A percentile compares a stretch with the other conserved stretches of the same genome.
Conservation (phyloP, 2,888 invertebrate genomes). For the Oscheius sp. region DNA sequence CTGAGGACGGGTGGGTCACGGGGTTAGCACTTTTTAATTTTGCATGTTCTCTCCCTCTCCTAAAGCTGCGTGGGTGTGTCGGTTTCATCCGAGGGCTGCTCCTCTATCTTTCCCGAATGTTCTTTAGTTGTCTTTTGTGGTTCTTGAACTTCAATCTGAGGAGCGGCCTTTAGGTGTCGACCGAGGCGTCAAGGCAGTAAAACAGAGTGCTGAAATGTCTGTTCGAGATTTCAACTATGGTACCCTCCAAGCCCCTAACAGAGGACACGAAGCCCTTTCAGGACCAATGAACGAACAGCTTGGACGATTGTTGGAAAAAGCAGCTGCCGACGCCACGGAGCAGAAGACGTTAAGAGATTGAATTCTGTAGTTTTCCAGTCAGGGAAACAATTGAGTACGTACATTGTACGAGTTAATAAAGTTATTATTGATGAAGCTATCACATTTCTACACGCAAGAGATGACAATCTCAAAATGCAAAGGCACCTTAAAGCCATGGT, state of each 20-base stretch:
- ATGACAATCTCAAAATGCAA: background rate
- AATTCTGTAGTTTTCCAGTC: conserved; percentile 33
- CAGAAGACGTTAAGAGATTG: conserved; percentile 38
- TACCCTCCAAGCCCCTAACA: background rate
- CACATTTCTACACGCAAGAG: background rate
- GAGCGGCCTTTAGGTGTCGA: conserved; percentile 54
- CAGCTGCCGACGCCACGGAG: conserved; percentile 53
- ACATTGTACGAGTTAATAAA: conserved; percentile 35
- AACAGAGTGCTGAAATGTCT: conserved; percentile 57
- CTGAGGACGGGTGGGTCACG: conserved; percentile 60
- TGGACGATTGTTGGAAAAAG: conserved; percentile 38
- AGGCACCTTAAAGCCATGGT: conserved; percentile 18
- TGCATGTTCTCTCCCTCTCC: conserved; percentile 7
- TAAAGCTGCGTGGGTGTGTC: background rate
- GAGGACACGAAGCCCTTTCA: conserved; percentile 20
- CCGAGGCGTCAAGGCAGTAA: conserved; percentile 57
- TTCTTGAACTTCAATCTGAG: background rate
- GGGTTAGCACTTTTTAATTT: conserved; percentile 23
- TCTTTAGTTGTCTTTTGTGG: background rate
- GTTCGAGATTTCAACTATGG: conserved; percentile 52
- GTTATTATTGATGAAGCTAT: background rate
- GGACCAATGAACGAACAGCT: conserved; percentile 64
- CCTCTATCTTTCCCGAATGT: conserved; percentile 11
- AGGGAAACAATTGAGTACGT: conserved; percentile 37
- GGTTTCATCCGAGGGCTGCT: conserved; percentile 29